Evolutionary conservation across 2,797 vertebrate genomes (phyloP).

Genomic region (Lophius americanus): DNA sequence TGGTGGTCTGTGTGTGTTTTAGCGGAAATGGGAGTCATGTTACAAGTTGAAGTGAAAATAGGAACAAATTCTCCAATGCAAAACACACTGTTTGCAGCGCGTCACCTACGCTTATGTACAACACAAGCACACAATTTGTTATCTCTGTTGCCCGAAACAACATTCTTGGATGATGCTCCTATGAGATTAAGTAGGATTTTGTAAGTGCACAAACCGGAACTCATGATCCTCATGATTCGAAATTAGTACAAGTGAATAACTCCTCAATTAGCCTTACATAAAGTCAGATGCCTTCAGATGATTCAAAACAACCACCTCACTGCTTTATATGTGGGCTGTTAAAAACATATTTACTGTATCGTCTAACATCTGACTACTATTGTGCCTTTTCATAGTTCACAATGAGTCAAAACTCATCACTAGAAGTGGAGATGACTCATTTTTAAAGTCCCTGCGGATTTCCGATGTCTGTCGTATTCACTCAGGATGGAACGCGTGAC

Average conservation of each 20-base stretch:
- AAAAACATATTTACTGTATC: not conserved
- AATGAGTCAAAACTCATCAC: constrained; percentile 54
- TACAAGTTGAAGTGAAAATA: constrained; percentile 62
- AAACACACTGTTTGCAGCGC: constrained; percentile 22
- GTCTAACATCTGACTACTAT: constrained; percentile 34
- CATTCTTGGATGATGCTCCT: constrained; percentile 9
- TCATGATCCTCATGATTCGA: constrained; percentile 44
- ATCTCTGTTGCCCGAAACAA: not conserved
- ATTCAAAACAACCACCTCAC: constrained; percentile 45
- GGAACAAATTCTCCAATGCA: constrained; percentile 34
- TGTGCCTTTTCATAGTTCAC: constrained; percentile 27
- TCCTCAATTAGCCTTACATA: constrained; percentile 60
- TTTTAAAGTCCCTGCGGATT: constrained; percentile 56
- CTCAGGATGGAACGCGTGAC: constrained; percentile 43
- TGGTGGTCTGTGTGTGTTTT: too few species aligned
- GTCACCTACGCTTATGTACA: constrained; percentile 17
- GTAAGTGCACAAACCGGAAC: constrained; percentile 34
- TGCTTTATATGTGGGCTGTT: too few species aligned
- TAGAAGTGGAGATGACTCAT: constrained; percentile 62
- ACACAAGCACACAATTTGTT: constrained; percentile 6
- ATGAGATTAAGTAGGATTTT: constrained; percentile 26
- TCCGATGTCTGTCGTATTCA: constrained; percentile 37
- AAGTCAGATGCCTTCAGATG: constrained; percentile 66
- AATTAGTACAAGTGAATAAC: constrained; percentile 62
- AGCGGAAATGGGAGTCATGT: constrained; percentile 32